Evolutionary conservation across 2,113 vertebrate species (phyloP), one percentile per base, ranked within the genome.

Genomic region (Plecotus auritus): DNA sequence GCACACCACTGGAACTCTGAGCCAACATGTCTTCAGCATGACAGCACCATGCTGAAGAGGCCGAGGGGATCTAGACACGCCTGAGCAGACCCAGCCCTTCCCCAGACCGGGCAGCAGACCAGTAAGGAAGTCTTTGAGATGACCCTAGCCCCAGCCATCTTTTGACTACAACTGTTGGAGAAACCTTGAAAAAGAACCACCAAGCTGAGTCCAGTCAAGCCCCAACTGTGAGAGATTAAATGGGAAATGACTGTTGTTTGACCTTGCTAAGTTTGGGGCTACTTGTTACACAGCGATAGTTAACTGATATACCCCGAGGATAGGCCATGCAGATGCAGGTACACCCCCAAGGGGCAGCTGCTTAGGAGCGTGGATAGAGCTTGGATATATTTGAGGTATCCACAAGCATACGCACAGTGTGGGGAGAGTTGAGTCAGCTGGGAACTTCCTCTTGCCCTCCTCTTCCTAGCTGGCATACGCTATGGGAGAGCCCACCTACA

Each of bases 281-380:
- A 51, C n/a, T 17, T 70, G 84, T 77, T 72, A 91, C 0, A 0
- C 16, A 3, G 76, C 1, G 10, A 87, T 2, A 23, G 26, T 40
- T 42, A 56, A 51, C 30, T 0, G 28, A 82, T 13, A 76, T n/a
- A 45, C 20, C 12, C 4, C 4, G 0, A 13, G 16, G 40, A 69
- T 28, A 42, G 23, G 59, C 4, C 11, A 23, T 2, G 23, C 9
- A 14, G 51, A 9, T 2, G 12, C 6, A 80, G 56, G 37, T 20
- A 30, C 7, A 40, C n/a, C 49, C 49, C 37, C 9, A n/a, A n/a
- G 1, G 17, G 59, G 12, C 83, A 64, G 13, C 59, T 91, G 30
- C 61, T 80, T 54, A 37, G 76, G 18, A 66, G 16, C 42, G 17
- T 61, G n/a, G 23, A 13, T 0, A 42, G n/a, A 92, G 42, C 77